Base-by-base conservation (phyloP, 2,888 invertebrate species). In the Noctuana brunneofusca region DNA sequence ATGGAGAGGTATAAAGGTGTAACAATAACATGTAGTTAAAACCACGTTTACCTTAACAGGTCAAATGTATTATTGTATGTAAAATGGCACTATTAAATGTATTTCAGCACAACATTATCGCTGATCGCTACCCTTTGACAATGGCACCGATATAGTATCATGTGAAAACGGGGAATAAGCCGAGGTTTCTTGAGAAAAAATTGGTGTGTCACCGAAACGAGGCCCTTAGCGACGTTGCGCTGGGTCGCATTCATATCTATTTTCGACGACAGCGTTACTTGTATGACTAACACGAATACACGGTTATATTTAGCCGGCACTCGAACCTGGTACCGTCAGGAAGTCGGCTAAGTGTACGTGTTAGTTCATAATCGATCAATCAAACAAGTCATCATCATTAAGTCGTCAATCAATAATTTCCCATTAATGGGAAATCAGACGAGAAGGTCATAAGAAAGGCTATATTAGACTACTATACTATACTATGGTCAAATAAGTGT, bases 291-390 rank as follows among this genome's bases (percentile, higher is more conserved):
- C 71, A 71, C 72, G 55, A 72, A 76, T 71, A 73, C 73, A 70
- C 66, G 73, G 75, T 80, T 83, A 84, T 79, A 81, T 81, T 79
- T 80, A 81, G 79, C 69, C 32, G 32, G 32, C 59, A 35, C 35
- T 53, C 53, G 22, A 35, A 53, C 53, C 35, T 53, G 53, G 74
- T 72, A 73, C 70, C 66, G 75, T 73, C 78, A 78, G 85, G 84
- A 86, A 83, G 81, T 84, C 76, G 77, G 80, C 78, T 74, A 72
- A 32, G 32, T 12, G 2, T 73, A 68, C 72, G 78, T 71, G 75
- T 24, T 24, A 5, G 24, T 24, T 24, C 24, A 24, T 24, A 24
- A 24, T 24, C 5, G 24, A 24, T 24, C 24, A 24, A 5, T 24
- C 24, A 24, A 24, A 5, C 24, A 24, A 24, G 3, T 4, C 5